Evolutionary conservation across 2,888 invertebrate species (phyloP).

Genomic region (Drosophila diplacantha): DNA sequence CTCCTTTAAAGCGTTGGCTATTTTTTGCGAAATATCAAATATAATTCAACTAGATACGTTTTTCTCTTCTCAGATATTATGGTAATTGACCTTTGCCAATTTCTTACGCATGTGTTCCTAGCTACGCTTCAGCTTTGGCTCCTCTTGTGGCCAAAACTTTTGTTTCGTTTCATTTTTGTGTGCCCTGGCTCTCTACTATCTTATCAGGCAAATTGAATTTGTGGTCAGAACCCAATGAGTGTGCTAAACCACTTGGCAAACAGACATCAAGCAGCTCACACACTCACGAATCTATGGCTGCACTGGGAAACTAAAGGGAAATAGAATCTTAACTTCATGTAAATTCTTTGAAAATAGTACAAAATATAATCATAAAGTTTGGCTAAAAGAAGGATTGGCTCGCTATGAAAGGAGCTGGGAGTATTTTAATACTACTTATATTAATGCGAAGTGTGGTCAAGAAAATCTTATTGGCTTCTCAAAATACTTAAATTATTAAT

Average conservation of each 20-base stretch:
- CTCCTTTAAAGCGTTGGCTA: constrained; percentile 2
- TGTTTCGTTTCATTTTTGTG: constrained; percentile 38
- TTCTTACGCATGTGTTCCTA: constrained; percentile 16
- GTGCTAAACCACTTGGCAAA: constrained; percentile 67
- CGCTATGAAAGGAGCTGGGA: no score
- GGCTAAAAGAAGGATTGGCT: no score
- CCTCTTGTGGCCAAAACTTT: constrained; percentile 32
- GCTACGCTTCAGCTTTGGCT: constrained; percentile 4
- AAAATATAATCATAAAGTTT: neutral
- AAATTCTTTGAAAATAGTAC: neutral
- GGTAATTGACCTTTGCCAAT: constrained; percentile 40
- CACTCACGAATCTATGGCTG: constrained; percentile 12
- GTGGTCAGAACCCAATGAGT: constrained; percentile 62
- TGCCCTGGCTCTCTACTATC: constrained; percentile 34
- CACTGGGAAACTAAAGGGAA: neutral
- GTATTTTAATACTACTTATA: no score
- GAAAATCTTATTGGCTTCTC: no score
- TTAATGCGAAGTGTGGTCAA: no score
- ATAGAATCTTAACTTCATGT: neutral
- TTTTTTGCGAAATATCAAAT: constrained; percentile 2
- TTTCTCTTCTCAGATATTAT: constrained; percentile 11
- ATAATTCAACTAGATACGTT: constrained; percentile 1
- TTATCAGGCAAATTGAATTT: constrained; percentile 66
- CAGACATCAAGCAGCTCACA: constrained; percentile 42
- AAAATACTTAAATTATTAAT: no score